Percentiles rank a stretch among this genome's conserved stretches.
Evolutionary conservation across 2,797 vertebrate genomes (phyloP).

Genomic region (Pangasius mekongensis): DNA sequence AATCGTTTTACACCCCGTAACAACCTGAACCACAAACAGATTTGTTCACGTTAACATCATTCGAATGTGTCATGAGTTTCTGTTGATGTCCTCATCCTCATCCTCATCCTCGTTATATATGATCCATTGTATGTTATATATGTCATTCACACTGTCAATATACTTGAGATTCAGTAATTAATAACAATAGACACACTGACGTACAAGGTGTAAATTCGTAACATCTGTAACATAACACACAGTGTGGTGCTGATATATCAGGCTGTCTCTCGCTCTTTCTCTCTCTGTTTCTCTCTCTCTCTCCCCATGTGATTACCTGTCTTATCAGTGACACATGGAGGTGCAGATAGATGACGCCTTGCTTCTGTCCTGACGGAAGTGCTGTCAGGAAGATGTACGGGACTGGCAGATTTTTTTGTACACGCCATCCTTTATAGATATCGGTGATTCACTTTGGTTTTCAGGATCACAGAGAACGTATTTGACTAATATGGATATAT

Average conservation of each 20-base stretch:
- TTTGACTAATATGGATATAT: not conserved
- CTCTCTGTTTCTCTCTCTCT: not conserved
- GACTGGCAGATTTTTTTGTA: not conserved
- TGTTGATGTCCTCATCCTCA: not conserved
- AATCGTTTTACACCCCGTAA: not conserved
- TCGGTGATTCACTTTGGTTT: slow-evolving; percentile 17
- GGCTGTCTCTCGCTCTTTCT: not conserved
- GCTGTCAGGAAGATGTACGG: slow-evolving; percentile 5
- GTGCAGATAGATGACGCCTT: slow-evolving; percentile 34
- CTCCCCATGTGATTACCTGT: not conserved
- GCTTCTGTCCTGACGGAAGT: slow-evolving; percentile 3
- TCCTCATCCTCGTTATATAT: not conserved
- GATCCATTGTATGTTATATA: too few species aligned
- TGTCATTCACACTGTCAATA: not conserved
- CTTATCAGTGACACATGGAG: slow-evolving; percentile 35
- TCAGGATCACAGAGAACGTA: not conserved
- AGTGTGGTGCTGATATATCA: not conserved
- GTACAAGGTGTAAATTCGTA: not conserved
- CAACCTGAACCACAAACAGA: not conserved
- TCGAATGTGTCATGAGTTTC: not conserved
- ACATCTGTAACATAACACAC: not conserved
- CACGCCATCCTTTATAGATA: not conserved
- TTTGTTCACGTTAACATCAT: not conserved
- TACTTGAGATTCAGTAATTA: not conserved
- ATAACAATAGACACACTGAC: not conserved